phyloP scores from a whole-genome alignment of 2,113 vertebrate species.

The Gymnocephalus cernua region DNA sequence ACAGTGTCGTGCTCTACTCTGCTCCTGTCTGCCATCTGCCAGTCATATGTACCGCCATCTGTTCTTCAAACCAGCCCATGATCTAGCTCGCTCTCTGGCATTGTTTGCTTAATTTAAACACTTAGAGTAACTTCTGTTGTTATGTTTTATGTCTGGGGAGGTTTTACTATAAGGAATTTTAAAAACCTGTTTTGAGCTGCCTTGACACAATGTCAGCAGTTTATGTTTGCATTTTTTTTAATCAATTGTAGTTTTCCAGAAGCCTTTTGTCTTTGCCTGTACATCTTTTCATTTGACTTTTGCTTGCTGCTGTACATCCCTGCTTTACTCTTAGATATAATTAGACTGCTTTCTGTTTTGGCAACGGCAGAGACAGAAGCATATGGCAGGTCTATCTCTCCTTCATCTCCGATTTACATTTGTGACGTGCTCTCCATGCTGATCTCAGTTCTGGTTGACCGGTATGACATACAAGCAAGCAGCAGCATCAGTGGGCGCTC shows the following conservation, averaged over 20 bases:
- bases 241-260: background rate
- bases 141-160: conserved; percentile 21
- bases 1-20: conserved; percentile 27
- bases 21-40: conserved; percentile 61
- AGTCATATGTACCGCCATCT: conserved; percentile 70
- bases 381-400: background rate
- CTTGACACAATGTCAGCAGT: background rate
- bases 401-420: conserved; percentile 18
- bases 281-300: conserved; percentile 1
- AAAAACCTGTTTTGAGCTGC: background rate
- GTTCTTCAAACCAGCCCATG: conserved; percentile 51
- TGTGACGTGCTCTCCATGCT: conserved; percentile 18
- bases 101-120: conserved; percentile 37
- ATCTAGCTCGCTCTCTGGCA: conserved; percentile 25
- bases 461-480: conserved; percentile 33
- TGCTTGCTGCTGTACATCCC: background rate
- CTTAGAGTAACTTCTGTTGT: conserved; percentile 12
- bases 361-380: conserved; percentile 10
- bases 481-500: conserved; percentile 26
- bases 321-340: conserved; percentile 7
- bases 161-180: background rate
- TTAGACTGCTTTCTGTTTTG: conserved; percentile 28
- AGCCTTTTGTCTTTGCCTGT: background rate
- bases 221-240: background rate
- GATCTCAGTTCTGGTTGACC: conserved; percentile 52